Base-by-base conservation (phyloP, 1,140 invertebrate genomes). In the Linepithema humile region DNA sequence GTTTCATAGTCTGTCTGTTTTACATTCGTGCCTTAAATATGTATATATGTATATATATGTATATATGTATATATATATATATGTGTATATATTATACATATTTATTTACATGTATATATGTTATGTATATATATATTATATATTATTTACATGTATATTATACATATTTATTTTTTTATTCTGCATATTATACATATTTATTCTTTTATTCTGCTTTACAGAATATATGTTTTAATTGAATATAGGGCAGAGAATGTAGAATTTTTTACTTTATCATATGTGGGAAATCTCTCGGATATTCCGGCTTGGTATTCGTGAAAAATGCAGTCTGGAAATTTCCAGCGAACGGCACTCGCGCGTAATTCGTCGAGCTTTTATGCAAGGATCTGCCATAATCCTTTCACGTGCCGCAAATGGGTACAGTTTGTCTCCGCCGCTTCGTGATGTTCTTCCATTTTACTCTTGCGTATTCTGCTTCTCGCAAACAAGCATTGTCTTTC, bases 351-450 rank as follows among this genome's bases (percentile, higher is more conserved):
- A 57, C 35, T 55, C 55, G 48, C 12, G 64, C 32, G 82, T 17
- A 64, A 57, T 65, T 57, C 77, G 20, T 55, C 43, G 55, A 12
- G 53, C 45, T 85, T 77, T 87, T 85, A 62, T 55, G 17, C 57
- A 40, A 15, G 45, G 9, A 70, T 80, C 62, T 20, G 45, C 50
- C 26, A 55, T 85, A 85, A 87, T 87, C 84, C 69, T 43, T 80
- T 87, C 77, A 85, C 73, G 40, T 85, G 62, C 65, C 23, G 50
- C 77, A 45, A 85, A 82, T 75, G 75, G 72, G 23, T 62, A 62
- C 69, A 70, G 85, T 85, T 85, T 82, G 69, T 80, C 35, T 55
- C 3, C 3, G 12, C 45, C 48, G 38, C 60, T 74, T 85, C 45
- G 53, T 74, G 73, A 85, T 40, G 26, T 20, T 55, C n/a, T 57